Conservation (phyloP, 1,140 invertebrate species). For the Cydia fagiglandana region DNA sequence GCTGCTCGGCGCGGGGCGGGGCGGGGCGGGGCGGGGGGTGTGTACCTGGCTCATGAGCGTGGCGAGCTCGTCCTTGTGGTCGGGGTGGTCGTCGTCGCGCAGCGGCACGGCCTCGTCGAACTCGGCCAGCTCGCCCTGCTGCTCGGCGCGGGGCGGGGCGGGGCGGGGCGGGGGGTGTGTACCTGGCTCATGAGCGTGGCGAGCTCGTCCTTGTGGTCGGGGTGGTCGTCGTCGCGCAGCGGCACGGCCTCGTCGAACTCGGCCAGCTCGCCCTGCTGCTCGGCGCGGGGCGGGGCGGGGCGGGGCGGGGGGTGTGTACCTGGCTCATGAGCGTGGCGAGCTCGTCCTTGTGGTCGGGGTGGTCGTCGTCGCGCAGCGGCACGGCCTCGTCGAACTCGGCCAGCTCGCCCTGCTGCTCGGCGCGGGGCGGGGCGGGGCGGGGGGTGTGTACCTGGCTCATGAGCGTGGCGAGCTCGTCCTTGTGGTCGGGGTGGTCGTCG, state of each 20-base stretch:
- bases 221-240: slow-evolving; percentile 85
- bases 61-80: slow-evolving; percentile 94
- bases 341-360: slow-evolving; percentile 90
- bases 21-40: too few species aligned
- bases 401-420: slow-evolving; percentile 95
- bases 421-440: slow-evolving; percentile 92
- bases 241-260: slow-evolving; percentile 99
- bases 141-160: slow-evolving; percentile 94
- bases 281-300: slow-evolving; percentile 93
- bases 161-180: too few species aligned
- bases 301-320: too few species aligned
- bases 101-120: slow-evolving; percentile 98
- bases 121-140: slow-evolving; percentile 95
- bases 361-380: slow-evolving; percentile 89
- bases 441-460: slow-evolving; percentile 94
- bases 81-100: slow-evolving; percentile 83
- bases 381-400: slow-evolving; percentile 98
- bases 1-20: slow-evolving; percentile 95
- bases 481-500: slow-evolving; percentile 82
- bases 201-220: slow-evolving; percentile 92
- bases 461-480: slow-evolving; percentile 95
- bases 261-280: slow-evolving; percentile 95
- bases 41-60: too few species aligned
- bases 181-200: too few species aligned
- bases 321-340: too few species aligned